A percentile compares a stretch with the other conserved stretches of the same genome.
phyloP scores from a whole-genome alignment of 2,797 vertebrate genomes.

The Poeciliopsis gracilis region DNA sequence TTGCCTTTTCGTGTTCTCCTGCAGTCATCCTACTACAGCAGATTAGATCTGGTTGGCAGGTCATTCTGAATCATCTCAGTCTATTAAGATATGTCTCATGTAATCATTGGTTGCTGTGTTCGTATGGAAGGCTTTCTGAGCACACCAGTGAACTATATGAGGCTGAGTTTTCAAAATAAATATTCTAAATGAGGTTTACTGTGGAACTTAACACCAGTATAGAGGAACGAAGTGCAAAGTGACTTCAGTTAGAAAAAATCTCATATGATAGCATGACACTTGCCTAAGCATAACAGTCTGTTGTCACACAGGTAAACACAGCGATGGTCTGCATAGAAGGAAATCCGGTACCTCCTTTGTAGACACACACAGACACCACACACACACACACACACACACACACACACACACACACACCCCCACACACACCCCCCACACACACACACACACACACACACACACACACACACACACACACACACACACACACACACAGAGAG shows the following conservation, averaged over 20 bases:
- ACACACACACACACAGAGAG: background rate
- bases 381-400: background rate
- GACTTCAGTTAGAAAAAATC: background rate
- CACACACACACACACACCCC: fast-evolving
- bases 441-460: background rate
- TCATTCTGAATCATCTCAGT: background rate
- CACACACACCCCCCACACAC: background rate
- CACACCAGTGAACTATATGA: background rate
- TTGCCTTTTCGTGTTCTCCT: background rate
- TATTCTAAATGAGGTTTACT: background rate
- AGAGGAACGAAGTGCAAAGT: background rate
- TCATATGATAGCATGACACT: background rate
- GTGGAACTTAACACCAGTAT: background rate
- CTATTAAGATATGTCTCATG: background rate
- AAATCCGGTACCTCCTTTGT: background rate
- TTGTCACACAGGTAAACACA: background rate
- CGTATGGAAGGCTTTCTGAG: background rate
- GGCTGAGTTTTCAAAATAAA: background rate
- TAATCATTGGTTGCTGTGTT: background rate
- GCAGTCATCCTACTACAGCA: background rate
- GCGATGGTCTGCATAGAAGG: background rate
- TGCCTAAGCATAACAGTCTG: background rate
- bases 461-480: no score
- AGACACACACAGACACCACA: background rate
- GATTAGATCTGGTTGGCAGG: background rate